Conservation (phyloP, 2,113 vertebrate species). For the Todiramphus saurophagus region DNA sequence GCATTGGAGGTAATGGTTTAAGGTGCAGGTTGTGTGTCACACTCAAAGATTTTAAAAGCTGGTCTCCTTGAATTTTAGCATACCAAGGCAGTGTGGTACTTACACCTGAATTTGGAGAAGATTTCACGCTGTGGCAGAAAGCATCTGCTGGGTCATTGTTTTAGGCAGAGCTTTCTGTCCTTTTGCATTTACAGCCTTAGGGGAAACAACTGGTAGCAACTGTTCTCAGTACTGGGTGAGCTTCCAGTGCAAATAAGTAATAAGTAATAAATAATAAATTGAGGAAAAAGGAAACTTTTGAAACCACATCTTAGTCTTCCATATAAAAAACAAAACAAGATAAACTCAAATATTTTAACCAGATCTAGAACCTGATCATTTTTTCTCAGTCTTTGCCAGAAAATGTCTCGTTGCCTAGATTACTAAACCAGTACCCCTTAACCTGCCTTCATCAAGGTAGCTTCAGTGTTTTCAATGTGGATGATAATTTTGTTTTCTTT, state of each 20-base stretch:
- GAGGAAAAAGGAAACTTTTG: not conserved
- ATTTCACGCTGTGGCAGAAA: slow-evolving; percentile 3
- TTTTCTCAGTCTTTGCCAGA: not conserved
- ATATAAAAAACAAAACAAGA: not conserved
- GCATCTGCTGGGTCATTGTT: not conserved
- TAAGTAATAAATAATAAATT: not conserved
- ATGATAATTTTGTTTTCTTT: not conserved
- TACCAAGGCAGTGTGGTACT: not conserved
- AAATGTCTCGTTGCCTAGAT: not conserved
- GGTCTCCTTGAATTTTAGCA: not conserved
- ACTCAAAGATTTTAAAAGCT: not conserved
- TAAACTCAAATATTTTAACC: not conserved
- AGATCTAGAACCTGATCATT: not conserved
- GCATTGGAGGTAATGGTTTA: not conserved
- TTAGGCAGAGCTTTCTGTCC: not conserved
- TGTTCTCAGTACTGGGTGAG: not conserved
- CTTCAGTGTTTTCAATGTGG: not conserved
- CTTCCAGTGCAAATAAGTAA: not conserved
- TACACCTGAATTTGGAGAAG: not conserved
- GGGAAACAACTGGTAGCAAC: not conserved
- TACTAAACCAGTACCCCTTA: not conserved
- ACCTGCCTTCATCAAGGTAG: not conserved
- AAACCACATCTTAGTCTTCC: not conserved
- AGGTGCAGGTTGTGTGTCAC: not conserved
- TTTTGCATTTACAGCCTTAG: not conserved